Evolutionary conservation across 2,113 vertebrate species (phyloP).

Genomic region (Epinephelus cyanopodus): DNA sequence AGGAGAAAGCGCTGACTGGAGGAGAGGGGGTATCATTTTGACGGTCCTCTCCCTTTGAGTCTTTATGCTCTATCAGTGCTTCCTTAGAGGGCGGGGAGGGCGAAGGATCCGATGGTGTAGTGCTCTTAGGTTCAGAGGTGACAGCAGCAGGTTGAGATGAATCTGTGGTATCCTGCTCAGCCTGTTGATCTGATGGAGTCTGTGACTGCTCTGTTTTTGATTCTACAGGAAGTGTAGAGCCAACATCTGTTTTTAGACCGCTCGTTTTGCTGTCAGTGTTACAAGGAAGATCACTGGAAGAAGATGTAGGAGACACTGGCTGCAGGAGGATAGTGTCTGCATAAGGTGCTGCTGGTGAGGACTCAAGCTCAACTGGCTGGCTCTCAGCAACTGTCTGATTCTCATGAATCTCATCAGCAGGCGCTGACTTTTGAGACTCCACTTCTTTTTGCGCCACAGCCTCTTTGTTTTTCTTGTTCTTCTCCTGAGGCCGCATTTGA

Average conservation of each 20-base stretch:
- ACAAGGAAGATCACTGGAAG: conserved; percentile 44
- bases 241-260: conserved; percentile 33
- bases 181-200: conserved; percentile 25
- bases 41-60: conserved; percentile 92
- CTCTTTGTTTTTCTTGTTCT: conserved; percentile 69
- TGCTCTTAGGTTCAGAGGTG: conserved; percentile 36
- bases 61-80: conserved; percentile 86
- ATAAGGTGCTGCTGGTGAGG: conserved; percentile 35
- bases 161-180: conserved; percentile 42
- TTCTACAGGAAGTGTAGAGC: conserved; percentile 26
- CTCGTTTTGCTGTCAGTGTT: conserved; percentile 38
- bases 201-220: conserved; percentile 48
- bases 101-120: conserved; percentile 73
- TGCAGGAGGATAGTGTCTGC: conserved; percentile 62
- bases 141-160: conserved; percentile 37
- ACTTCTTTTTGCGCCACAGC: conserved; percentile 40
- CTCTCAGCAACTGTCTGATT: conserved; percentile 62
- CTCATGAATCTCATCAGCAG: conserved; percentile 53
- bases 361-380: conserved; percentile 36
- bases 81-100: conserved; percentile 84
- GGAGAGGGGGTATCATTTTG: conserved; percentile 98
- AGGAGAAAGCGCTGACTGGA: conserved; percentile 96
- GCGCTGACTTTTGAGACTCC: conserved; percentile 38
- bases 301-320: conserved; percentile 54
- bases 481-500: conserved; percentile 86